A percentile compares a stretch with the other conserved stretches of the same genome.
These are phyloP conservation scores for Atopsyche davidsoni DNA, from an alignment of 1,140 invertebrate genomes.

Conservation along the genomic window DNA sequence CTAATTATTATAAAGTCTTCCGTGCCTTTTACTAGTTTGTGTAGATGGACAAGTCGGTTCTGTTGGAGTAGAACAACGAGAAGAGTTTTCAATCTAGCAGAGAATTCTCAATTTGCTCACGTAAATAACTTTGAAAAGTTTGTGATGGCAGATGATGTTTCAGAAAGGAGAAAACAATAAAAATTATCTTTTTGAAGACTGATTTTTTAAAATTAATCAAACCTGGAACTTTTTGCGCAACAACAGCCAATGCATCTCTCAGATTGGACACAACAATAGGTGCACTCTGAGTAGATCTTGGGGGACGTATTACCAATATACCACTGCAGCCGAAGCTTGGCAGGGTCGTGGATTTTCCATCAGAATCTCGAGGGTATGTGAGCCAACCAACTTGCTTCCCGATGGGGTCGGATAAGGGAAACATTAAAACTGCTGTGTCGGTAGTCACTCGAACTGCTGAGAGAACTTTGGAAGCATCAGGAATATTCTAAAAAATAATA, in stretches of 20 bases:
- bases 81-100: too few species aligned
- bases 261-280: constrained; percentile 59
- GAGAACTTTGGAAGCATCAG: constrained; percentile 32
- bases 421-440: constrained; percentile 48
- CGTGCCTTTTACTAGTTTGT: too few species aligned
- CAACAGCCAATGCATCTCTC: constrained; percentile 58
- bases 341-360: constrained; percentile 40
- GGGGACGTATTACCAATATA: constrained; percentile 42
- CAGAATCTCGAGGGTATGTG: constrained; percentile 44
- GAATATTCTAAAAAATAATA: constrained; percentile 39
- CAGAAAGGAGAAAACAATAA: too few species aligned
- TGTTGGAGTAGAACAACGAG: too few species aligned
- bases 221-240: constrained; percentile 49
- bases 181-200: too few species aligned
- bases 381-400: constrained; percentile 55
- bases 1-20: too few species aligned
- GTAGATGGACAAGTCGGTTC: too few species aligned
- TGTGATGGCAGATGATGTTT: too few species aligned
- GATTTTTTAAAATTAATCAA: too few species aligned
- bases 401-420: constrained; percentile 58
- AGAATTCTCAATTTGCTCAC: too few species aligned
- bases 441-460: constrained; percentile 38
- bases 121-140: too few species aligned
- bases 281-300: constrained; percentile 38
- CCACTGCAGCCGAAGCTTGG: constrained; percentile 42